Conservation (phyloP, 2,113 vertebrate genomes). For the Corydoras sp. region DNA sequence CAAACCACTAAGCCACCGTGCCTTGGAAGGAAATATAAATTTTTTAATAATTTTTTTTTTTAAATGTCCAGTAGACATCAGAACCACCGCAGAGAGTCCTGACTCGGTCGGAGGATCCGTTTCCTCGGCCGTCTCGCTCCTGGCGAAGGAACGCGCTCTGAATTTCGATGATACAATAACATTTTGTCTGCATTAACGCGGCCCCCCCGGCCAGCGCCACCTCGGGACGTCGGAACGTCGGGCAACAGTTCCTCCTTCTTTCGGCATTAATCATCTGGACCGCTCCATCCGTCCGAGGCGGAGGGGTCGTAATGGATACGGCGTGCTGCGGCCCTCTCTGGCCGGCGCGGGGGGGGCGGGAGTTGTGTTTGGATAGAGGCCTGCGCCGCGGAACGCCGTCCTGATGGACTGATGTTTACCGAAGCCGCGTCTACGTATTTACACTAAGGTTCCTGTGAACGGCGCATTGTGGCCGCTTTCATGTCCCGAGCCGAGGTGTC, state of each 20-base stretch:
- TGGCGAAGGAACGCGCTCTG: constrained; percentile 33
- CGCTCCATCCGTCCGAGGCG: constrained; percentile 12
- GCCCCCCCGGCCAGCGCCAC: constrained; percentile 40
- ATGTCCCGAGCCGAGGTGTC: constrained; percentile 49
- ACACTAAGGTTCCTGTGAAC: constrained; percentile 46
- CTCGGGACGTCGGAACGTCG: constrained; percentile 13
- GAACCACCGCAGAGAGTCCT: no score
- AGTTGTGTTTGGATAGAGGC: constrained; percentile 58
- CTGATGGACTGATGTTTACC: constrained; percentile 33
- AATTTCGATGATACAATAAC: constrained; percentile 40
- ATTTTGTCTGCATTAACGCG: constrained; percentile 41
- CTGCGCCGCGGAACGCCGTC: constrained; percentile 41
- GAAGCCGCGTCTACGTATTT: constrained; percentile 49
- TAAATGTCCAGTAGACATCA: no score
- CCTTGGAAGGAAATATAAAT: no score
- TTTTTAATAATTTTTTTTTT: no score
- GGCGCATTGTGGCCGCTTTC: constrained; percentile 45
- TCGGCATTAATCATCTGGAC: constrained; percentile 43
- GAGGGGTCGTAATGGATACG: constrained; percentile 34
- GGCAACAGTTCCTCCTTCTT: constrained; percentile 38
- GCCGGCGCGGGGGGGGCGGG: constrained; percentile 49
- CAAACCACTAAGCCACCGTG: no score
- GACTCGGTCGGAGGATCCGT: no score
- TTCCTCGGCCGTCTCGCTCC: background rate
- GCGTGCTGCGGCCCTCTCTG: constrained; percentile 36